A percentile compares a stretch with the other conserved stretches of the same genome.
Conservation (phyloP, 1,140 invertebrate genomes). For the Parapsyche elsis region DNA sequence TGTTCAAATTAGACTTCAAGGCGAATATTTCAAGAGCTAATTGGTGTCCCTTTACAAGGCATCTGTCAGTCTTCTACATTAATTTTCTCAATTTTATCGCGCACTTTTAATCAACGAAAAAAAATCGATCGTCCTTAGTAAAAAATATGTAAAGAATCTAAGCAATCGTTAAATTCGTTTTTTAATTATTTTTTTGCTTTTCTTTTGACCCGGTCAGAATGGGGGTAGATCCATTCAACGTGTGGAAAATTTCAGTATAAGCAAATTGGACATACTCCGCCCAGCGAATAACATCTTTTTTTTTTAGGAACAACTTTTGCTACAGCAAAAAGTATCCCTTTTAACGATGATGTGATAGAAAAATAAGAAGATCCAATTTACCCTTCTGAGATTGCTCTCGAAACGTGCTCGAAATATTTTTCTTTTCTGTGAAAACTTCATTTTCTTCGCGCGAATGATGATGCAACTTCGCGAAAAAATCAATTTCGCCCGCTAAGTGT, state of each 20-base stretch:
- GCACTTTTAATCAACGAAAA: no score
- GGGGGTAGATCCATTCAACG: background rate
- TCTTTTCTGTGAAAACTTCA: constrained; percentile 25
- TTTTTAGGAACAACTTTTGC: background rate
- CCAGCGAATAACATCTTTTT: background rate
- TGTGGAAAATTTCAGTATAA: background rate
- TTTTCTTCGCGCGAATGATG: constrained; percentile 14
- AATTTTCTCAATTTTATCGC: background rate
- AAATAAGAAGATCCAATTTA: constrained; percentile 32
- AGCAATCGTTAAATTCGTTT: no score
- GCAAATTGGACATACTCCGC: constrained; percentile 16
- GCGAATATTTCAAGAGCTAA: background rate
- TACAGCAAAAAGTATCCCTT: constrained; percentile 30
- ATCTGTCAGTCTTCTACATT: background rate
- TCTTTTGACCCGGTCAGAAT: background rate
- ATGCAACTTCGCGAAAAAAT: constrained; percentile 24
- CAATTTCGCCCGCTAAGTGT: background rate
- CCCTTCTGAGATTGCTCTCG: constrained; percentile 26
- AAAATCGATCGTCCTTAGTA: no score
- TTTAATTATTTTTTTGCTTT: background rate
- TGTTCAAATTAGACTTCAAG: background rate
- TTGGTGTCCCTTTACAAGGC: background rate
- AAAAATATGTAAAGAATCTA: no score
- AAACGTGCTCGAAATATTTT: constrained; percentile 30
- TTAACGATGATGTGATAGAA: constrained; percentile 33